Evolutionary conservation across 2,888 invertebrate species (phyloP).

Genomic region (Epirrhoe tristata): DNA sequence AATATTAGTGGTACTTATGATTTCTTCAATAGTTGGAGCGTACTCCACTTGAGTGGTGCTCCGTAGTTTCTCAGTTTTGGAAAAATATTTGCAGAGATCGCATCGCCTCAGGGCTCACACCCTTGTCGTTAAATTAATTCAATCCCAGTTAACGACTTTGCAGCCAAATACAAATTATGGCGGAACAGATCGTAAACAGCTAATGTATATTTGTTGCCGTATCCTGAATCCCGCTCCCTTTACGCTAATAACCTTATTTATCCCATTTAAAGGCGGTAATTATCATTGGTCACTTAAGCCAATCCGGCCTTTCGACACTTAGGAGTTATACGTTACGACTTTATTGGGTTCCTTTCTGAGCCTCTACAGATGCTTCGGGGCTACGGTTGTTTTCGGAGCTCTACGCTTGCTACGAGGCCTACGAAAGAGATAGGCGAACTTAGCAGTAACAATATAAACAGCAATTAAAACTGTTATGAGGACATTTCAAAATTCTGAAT

Average conservation of each 20-base stretch:
- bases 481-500: neutral
- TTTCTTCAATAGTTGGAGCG: conserved; percentile 51
- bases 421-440: neutral
- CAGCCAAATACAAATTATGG: conserved; percentile 49
- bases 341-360: conserved; percentile 25
- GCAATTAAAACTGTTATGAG: neutral
- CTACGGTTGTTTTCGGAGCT: neutral
- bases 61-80: conserved; percentile 35
- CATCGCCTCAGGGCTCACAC: conserved; percentile 29
- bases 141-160: conserved; percentile 49
- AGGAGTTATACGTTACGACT: conserved; percentile 31
- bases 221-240: conserved; percentile 45
- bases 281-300: conserved; percentile 39
- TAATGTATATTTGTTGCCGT: conserved; percentile 48
- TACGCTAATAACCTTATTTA: conserved; percentile 47
- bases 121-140: conserved; percentile 47
- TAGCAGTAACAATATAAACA: neutral
- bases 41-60: conserved; percentile 48
- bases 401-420: conserved; percentile 12
- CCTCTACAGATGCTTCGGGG: conserved; percentile 7
- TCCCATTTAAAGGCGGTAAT: conserved; percentile 45
- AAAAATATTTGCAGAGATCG: conserved; percentile 44
- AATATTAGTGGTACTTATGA: conserved; percentile 55
- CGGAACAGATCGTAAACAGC: conserved; percentile 49
- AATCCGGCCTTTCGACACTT: conserved; percentile 33